phyloP scores from a whole-genome alignment of 2,888 invertebrate genomes.

The Caenorhabditis sp. region DNA sequence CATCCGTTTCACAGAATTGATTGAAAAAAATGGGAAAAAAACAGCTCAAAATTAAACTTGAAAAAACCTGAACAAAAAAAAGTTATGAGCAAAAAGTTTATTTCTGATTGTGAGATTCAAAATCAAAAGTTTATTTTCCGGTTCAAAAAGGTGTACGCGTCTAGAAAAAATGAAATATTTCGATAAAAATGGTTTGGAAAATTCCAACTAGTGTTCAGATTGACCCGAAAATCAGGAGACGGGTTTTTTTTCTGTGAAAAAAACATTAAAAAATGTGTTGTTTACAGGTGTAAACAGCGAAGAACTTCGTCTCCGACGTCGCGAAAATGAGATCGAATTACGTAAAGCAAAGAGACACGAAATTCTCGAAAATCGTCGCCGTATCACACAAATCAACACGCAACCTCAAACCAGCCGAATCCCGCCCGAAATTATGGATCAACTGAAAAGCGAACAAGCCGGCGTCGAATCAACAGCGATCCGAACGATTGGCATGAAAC shows the following conservation, averaged over 20 bases:
- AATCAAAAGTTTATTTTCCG: too few species aligned
- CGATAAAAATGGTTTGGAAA: too few species aligned
- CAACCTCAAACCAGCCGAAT: slow-evolving; percentile 3
- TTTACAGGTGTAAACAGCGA: slow-evolving; percentile 10
- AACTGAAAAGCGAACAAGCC: slow-evolving; percentile 13
- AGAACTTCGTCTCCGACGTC: slow-evolving; percentile 16
- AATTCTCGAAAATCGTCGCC: slow-evolving; percentile 19
- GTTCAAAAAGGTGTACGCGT: too few species aligned
- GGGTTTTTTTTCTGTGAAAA: background rate
- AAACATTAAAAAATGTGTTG: background rate
- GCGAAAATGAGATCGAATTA: slow-evolving; percentile 32
- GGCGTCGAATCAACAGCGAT: background rate
- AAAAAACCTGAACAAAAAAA: too few species aligned
- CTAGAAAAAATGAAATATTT: too few species aligned
- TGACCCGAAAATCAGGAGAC: too few species aligned
- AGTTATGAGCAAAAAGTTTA: too few species aligned
- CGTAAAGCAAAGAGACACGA: slow-evolving; percentile 23
- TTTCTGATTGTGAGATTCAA: too few species aligned
- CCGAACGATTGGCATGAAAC: background rate
- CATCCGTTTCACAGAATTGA: too few species aligned
- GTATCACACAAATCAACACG: slow-evolving; percentile 2
- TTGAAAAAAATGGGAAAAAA: too few species aligned
- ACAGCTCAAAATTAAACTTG: too few species aligned
- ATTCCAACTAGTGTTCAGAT: background rate
- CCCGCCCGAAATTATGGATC: slow-evolving; percentile 3